Evolutionary conservation across 2,888 invertebrate genomes (phyloP), one percentile per base, ranked within the genome.

Genomic region (Eristalinus aeneus): DNA sequence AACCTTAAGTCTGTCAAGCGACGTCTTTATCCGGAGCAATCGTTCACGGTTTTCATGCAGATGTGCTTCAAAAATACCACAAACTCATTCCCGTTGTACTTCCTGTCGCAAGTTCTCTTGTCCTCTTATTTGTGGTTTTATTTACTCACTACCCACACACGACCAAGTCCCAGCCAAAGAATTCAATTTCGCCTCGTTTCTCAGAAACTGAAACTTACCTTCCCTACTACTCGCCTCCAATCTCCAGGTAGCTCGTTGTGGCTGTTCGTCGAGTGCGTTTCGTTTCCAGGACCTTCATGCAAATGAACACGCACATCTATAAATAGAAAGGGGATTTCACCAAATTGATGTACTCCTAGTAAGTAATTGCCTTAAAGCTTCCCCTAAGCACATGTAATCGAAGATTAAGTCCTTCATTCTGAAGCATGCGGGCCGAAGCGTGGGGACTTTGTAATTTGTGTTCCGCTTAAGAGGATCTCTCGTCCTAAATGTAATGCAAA

Each of bases 281-380:
- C 8, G 16, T 46, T 46, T 46, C 16, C 6, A 2, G 46, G n/a
- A 16, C 46, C 46, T 16, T 46, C 46, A 46, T 46, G 46, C 46
- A 46, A 46, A 46, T 46, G 46, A 46, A 46, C 46, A 46, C 16
- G 46, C 16, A 16, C 16, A 46, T 46, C 46, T 46, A 46, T 46
- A 46, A 46, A 46, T 46, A 46, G 46, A 46, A n/a, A 46, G 16
- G 46, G 16, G 46, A 46, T 46, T 46, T 46, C 16, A 5, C 16
- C 46, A 46, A 46, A 46, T 46, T 46, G 16, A 46, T 46, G 46
- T 16, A 46, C 46, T 46, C 46, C 16, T 22, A 63, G 63, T 36
- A 36, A 36, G 36, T 63, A 36, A 63, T 22, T 63, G 63, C 12
- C 36, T 22, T 36, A 16, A 39, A 63, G 36, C 63, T 63, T 63